A percentile compares a stretch with the other conserved stretches of the same genome.
Conservation (phyloP, 1,140 invertebrate genomes). For the Sarcophaga bullata region DNA sequence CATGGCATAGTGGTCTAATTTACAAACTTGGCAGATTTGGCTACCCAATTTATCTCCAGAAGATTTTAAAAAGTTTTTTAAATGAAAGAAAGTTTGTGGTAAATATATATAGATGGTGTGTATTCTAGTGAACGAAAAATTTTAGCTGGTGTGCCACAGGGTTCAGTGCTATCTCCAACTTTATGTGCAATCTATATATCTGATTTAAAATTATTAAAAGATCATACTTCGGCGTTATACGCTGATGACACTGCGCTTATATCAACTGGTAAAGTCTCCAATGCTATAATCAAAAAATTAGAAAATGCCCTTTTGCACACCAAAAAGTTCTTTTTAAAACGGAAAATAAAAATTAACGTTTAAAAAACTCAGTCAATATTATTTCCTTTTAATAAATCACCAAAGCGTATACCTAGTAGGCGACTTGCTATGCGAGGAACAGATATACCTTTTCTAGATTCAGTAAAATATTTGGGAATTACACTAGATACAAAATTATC, state of each 20-base stretch:
- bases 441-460: neutral
- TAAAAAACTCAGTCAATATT: neutral
- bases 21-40: neutral
- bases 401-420: neutral
- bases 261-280: neutral
- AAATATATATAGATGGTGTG: neutral
- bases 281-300: neutral
- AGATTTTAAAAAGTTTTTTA: neutral
- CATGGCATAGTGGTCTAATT: neutral
- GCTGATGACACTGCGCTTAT: neutral
- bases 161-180: neutral
- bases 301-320: neutral
- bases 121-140: neutral
- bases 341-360: neutral
- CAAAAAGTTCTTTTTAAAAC: neutral
- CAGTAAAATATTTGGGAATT: neutral
- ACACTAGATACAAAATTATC: neutral
- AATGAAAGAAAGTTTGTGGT: neutral
- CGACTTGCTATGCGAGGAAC: neutral
- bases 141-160: neutral
- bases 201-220: neutral
- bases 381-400: conserved; percentile 21
- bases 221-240: neutral
- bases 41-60: neutral
- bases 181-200: neutral